Evolutionary conservation across 2,113 vertebrate genomes (phyloP).

Genomic region (Colossoma macropomum): DNA sequence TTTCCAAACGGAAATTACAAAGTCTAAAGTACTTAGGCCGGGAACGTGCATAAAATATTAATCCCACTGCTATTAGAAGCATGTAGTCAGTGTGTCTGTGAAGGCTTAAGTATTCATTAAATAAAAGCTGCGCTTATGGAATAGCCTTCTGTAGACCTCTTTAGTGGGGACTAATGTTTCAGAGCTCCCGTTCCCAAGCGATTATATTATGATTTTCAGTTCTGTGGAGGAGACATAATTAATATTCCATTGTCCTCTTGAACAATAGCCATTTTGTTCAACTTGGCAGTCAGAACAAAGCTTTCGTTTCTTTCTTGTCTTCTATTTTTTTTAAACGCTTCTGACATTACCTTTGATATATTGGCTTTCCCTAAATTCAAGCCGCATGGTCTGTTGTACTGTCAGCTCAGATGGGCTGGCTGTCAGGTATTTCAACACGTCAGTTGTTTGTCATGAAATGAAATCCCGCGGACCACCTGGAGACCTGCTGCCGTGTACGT

Average conservation of each 20-base stretch:
- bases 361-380: not conserved
- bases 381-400: not conserved
- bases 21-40: constrained; percentile 61
- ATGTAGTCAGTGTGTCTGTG: constrained; percentile 66
- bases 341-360: not conserved
- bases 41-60: constrained; percentile 72
- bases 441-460: constrained; percentile 8
- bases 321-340: not conserved
- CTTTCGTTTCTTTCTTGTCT: not conserved
- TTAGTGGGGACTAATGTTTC: constrained; percentile 22
- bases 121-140: constrained; percentile 56
- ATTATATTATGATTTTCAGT: constrained; percentile 33
- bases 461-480: constrained; percentile 43
- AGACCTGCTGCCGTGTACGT: constrained; percentile 65
- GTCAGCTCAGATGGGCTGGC: constrained; percentile 1
- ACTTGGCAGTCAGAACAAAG: constrained; percentile 1
- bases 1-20: constrained; percentile 59
- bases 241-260: constrained; percentile 16
- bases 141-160: constrained; percentile 35
- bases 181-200: constrained; percentile 3
- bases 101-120: constrained; percentile 71
- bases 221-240: not conserved
- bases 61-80: constrained; percentile 67
- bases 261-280: constrained; percentile 14
- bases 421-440: constrained; percentile 14